Evolutionary conservation across 2,888 invertebrate genomes (phyloP).

Genomic region (Glomeris marginata): DNA sequence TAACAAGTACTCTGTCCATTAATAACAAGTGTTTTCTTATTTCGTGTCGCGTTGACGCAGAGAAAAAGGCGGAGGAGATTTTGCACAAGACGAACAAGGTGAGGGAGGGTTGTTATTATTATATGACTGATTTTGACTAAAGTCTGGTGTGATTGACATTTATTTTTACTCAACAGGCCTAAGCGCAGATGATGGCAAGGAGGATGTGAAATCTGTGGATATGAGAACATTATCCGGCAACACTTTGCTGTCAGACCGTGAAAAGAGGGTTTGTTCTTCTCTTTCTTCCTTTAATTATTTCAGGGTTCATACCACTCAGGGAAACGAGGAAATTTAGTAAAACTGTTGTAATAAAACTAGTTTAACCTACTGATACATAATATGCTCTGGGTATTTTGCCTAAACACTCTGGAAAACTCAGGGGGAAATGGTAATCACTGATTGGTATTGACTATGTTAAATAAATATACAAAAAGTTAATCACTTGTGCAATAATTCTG

Average conservation of each 20-base stretch:
- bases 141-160: too few species aligned
- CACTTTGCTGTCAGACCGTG: conserved; percentile 29
- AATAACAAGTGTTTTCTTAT: not conserved
- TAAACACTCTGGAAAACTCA: too few species aligned
- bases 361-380: not conserved
- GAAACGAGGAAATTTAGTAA: too few species aligned
- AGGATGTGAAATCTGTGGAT: conserved; percentile 16
- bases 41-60: not conserved
- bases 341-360: too few species aligned
- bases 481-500: not conserved
- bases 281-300: not conserved
- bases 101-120: too few species aligned
- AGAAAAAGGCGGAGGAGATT: conserved; percentile 12
- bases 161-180: too few species aligned
- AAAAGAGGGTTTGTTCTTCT: conserved; percentile 26
- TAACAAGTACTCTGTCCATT: not conserved
- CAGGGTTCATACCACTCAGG: too few species aligned
- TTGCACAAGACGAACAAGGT: conserved; percentile 12
- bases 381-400: not conserved
- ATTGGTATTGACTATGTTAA: too few species aligned
- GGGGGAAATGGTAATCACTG: too few species aligned
- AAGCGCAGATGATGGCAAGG: conserved; percentile 3
- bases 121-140: too few species aligned
- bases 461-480: not conserved
- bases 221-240: conserved; percentile 26